These are phyloP conservation scores for Macropis europaea DNA, from an alignment of 2,888 invertebrate genomes.

Conservation along the genomic window DNA sequence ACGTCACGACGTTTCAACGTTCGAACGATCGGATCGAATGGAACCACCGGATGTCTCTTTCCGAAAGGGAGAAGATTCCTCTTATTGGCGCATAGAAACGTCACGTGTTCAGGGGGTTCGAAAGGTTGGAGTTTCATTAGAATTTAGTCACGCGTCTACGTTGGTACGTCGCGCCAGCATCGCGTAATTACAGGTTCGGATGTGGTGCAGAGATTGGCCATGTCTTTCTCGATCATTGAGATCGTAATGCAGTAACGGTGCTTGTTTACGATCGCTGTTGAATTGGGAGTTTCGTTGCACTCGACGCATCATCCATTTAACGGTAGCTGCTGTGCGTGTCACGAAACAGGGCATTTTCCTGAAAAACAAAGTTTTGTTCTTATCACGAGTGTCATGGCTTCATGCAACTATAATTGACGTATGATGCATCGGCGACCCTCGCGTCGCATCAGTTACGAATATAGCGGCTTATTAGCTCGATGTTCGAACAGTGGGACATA, in stretches of 20 bases:
- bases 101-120: too few relatives aligned
- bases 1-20: not conserved
- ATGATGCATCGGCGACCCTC: conserved; percentile 19
- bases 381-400: conserved; percentile 1
- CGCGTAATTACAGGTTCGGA: not conserved
- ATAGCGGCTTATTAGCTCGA: conserved; percentile 21
- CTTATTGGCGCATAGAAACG: not conserved
- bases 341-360: too few relatives aligned
- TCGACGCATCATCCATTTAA: conserved; percentile 6
- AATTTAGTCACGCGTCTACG: too few relatives aligned
- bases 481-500: conserved; percentile 15
- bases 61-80: too few relatives aligned
- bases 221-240: conserved; percentile 3
- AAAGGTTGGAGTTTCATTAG: too few relatives aligned
- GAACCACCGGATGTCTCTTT: not conserved
- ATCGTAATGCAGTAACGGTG: not conserved
- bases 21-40: not conserved
- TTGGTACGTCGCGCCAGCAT: too few relatives aligned
- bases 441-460: conserved; percentile 18
- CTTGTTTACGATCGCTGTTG: conserved; percentile 20
- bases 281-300: conserved; percentile 31
- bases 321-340: not conserved
- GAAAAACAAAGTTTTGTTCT: not conserved
- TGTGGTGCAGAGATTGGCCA: not conserved
- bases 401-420: conserved; percentile 23